Evolutionary conservation across 2,113 vertebrate species (phyloP).

Genomic region (Vulpes ferrilata): DNA sequence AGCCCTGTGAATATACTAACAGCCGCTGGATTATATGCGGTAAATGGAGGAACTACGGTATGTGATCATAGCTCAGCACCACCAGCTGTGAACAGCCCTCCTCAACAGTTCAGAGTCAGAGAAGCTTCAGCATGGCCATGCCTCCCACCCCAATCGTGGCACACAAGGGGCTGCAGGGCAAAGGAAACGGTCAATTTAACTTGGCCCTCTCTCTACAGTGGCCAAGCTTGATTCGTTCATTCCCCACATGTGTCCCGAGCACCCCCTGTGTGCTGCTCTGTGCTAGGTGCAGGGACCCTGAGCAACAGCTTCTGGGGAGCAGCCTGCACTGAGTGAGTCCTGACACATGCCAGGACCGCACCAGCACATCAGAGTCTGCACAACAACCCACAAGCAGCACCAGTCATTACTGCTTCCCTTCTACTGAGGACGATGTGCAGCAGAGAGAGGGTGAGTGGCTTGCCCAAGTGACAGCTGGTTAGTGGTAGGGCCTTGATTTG

Average conservation of each 20-base stretch:
- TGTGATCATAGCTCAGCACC: not conserved
- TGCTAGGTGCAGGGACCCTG: not conserved
- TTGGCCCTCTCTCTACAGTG: accelerated
- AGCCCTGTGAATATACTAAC: accelerated
- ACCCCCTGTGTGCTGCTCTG: accelerated
- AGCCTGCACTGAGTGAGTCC: not conserved
- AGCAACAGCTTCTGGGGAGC: accelerated
- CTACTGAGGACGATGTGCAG: not conserved
- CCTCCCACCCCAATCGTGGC: not conserved
- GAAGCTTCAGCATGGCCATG: accelerated
- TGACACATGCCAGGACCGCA: not conserved
- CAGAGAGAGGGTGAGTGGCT: not conserved
- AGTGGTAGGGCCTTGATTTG: not conserved
- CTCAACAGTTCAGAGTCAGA: not conserved
- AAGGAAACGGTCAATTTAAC: not conserved
- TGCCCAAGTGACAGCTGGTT: not conserved
- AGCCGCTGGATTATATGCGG: accelerated
- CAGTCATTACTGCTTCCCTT: not conserved
- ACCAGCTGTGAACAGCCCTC: no score
- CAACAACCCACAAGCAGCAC: not conserved
- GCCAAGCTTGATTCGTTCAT: accelerated
- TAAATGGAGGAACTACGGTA: accelerated
- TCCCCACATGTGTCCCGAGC: accelerated
- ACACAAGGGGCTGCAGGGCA: accelerated
- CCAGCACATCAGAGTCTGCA: not conserved